Evolutionary conservation across 2,113 vertebrate genomes (phyloP).

Genomic region (Rhinolophus sinicus): DNA sequence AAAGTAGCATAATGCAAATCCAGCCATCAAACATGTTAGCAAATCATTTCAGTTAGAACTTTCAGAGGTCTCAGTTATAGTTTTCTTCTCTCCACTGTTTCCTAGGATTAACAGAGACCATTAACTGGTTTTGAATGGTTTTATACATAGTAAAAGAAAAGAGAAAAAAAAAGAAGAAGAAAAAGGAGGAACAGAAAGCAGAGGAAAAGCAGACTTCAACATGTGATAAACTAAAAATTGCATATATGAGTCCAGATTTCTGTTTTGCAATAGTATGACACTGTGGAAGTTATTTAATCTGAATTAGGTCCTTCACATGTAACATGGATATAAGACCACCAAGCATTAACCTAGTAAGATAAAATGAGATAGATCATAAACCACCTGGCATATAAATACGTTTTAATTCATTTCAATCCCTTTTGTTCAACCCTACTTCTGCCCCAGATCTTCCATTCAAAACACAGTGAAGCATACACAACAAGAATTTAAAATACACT

Average conservation of each 20-base stretch:
- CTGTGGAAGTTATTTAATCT: not conserved
- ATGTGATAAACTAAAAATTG: not conserved
- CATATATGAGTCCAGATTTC: not conserved
- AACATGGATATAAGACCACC: not conserved
- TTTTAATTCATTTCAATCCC: not conserved
- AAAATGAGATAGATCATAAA: not conserved
- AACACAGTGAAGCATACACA: not conserved
- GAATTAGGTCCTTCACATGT: not conserved
- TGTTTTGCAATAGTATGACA: not conserved
- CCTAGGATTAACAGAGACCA: not conserved
- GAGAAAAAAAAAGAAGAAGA: not conserved
- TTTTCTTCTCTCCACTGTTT: not conserved
- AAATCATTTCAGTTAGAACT: slow-evolving; percentile 46
- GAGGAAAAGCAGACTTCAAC: not conserved
- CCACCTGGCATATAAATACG: not conserved
- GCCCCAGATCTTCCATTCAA: not conserved
- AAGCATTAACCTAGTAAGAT: not conserved
- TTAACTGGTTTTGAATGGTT: not conserved
- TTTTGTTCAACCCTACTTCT: not conserved
- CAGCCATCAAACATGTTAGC: not conserved
- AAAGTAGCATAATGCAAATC: not conserved
- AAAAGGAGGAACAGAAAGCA: not conserved
- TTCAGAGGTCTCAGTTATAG: not conserved
- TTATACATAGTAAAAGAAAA: not conserved
- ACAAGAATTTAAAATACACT: not conserved